Base-by-base conservation (phyloP, 2,113 vertebrate species). In the Atherinomorus stipes region DNA sequence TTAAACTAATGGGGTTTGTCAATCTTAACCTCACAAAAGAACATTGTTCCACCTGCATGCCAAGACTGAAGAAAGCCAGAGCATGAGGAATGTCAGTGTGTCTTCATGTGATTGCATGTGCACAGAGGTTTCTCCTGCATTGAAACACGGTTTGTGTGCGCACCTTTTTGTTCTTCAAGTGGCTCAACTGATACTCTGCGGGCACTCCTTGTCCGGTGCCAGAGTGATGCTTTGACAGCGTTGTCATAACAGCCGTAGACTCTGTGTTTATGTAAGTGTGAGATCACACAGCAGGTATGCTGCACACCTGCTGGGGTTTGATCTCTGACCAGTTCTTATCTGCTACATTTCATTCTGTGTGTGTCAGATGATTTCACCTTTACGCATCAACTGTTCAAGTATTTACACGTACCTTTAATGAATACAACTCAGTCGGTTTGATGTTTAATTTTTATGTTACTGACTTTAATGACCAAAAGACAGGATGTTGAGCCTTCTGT, bases 221-320 rank as follows among this genome's bases (percentile, higher is more conserved):
- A 42, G 50, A 12, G 11, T 60, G 38, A 67, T 67, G 21, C 37
- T 83, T 77, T 80, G 71, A 70, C 74, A 57, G 11, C 25, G 66
- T 72, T 69, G 78, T 83, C 74, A 78, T 63, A 74, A 54, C 67
- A 34, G 15, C 13, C 21, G 13, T n/a, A 11, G 18, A 56, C 40
- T 40, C 3, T 9, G 2, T 22, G 23, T 40, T 84, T 79, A 38
- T 22, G 34, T 61, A 49, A 74, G 21, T 22, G 31, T 71, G 71
- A 85, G 59, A 34, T 88, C 76, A 84, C 18, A 1, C 7, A 4
- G 11, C 58, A 76, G 72, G 80, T 85, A 75, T 85, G 50, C 66
- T 28, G 21, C 28, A n/a, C 54, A 26, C 11, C 54, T 22, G 64
- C 57, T 54, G 8, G 1, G 44, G 22, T 11, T 9, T 63, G 26